Base-by-base conservation (phyloP, 2,888 invertebrate genomes). In the Ochlodes sylvanus region DNA sequence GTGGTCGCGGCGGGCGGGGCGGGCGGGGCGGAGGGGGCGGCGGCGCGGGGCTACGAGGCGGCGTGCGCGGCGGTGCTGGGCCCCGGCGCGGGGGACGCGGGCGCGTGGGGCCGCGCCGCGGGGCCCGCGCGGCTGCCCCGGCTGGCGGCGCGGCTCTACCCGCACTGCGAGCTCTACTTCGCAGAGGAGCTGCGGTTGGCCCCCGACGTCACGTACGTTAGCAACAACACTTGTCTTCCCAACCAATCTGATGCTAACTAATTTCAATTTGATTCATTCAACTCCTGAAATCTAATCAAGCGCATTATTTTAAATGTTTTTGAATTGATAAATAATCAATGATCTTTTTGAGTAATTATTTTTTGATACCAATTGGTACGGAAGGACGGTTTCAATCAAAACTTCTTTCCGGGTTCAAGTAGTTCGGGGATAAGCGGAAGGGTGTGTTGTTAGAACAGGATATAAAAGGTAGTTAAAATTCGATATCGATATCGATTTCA, bases 101-200 rank as follows among this genome's bases (percentile, higher is more conserved):
- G 60, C 19, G 12, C 78, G 12, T 86, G 89, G 90, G 83, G 76
- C 7, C 69, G 72, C 10, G 17, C 71, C 0, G 83, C 82, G 2
- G 63, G 66, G 12, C 75, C 72, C 6, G 71, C 71, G 52, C 73
- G 73, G 19, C 76, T 91, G 21, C 82, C 86, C 1, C 72, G 79
- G 0, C 76, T 91, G 0, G 92, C 91, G 1, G 50, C 69, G 14
- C 75, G 77, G 12, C 76, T 91, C 41, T 86, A 77, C 68, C 86
- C 88, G 0, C 74, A 73, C 0, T 44, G 72, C 14, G 82, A 83
- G 1, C 71, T 72, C 5, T 90, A 88, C 76, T 90, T 86, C 70
- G 71, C 70, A 12, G 72, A 73, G 27, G 90, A 84, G 63, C 66
- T 81, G 10, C 74, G 79, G 5, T 34, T 78, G 17, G 71, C 76